Evolutionary conservation across 2,888 invertebrate species (phyloP).

Genomic region (Xanthia icteritia): DNA sequence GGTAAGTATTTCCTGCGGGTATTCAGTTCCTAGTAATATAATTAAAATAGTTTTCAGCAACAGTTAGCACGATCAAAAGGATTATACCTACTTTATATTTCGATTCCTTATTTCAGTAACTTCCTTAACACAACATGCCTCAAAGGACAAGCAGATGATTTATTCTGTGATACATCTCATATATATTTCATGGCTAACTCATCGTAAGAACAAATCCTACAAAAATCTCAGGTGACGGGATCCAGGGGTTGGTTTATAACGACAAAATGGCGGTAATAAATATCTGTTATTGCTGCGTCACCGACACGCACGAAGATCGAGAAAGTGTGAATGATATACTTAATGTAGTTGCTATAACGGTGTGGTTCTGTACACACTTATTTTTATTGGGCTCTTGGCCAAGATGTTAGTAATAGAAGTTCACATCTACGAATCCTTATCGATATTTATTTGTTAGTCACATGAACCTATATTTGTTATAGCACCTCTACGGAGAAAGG

Average conservation of each 20-base stretch:
- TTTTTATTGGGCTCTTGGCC: slow-evolving; percentile 30
- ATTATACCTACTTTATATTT: background rate
- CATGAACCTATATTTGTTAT: background rate
- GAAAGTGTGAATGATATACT: slow-evolving; percentile 69
- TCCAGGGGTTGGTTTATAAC: slow-evolving; percentile 52
- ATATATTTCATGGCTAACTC: slow-evolving; percentile 53
- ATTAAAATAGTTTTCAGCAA: slow-evolving; percentile 5
- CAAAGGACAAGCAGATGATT: slow-evolving; percentile 45
- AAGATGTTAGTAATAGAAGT: slow-evolving; percentile 31
- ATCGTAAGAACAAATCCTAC: slow-evolving; percentile 52
- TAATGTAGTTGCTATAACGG: slow-evolving; percentile 35
- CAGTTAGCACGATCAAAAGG: background rate
- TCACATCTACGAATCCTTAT: slow-evolving; percentile 6
- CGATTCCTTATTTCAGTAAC: slow-evolving; percentile 16
- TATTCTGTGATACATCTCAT: slow-evolving; percentile 51
- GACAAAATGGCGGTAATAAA: slow-evolving; percentile 69
- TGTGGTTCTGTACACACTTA: slow-evolving; percentile 27
- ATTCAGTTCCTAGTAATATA: background rate
- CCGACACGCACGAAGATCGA: slow-evolving; percentile 65
- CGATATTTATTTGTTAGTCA: slow-evolving; percentile 7
- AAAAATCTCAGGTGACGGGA: slow-evolving; percentile 65
- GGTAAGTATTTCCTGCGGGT: background rate
- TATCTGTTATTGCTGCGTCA: slow-evolving; percentile 73
- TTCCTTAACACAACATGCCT: slow-evolving; percentile 22
- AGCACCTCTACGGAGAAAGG: background rate